Percentiles rank a stretch among this genome's conserved stretches.
Evolutionary conservation across 1,140 invertebrate genomes (phyloP).

Genomic region (Solenopsis invicta): DNA sequence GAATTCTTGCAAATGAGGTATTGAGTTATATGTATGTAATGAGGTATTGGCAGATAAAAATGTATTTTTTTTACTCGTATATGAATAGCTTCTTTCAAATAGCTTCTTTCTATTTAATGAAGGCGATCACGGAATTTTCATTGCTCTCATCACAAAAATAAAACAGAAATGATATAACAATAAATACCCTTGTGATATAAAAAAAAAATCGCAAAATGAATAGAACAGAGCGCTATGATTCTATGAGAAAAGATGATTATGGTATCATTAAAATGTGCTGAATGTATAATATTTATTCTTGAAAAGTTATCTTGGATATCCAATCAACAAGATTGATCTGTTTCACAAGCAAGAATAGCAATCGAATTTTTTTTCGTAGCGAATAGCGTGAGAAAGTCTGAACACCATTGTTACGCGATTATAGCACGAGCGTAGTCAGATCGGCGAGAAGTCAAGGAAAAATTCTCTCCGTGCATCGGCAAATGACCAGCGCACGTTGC

Average conservation of each 20-base stretch:
- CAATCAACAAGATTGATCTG: not conserved
- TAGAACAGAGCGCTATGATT: not conserved
- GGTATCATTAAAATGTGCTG: not conserved
- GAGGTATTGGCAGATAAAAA: no score
- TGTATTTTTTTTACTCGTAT: not conserved
- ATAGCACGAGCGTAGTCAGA: slow-evolving; percentile 41
- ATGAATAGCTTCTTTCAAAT: not conserved
- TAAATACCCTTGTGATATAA: not conserved
- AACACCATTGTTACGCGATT: slow-evolving; percentile 45
- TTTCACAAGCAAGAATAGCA: not conserved
- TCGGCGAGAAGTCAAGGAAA: slow-evolving; percentile 49
- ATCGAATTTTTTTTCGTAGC: not conserved
- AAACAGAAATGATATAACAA: not conserved
- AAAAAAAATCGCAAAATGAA: not conserved
- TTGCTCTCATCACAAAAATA: not conserved
- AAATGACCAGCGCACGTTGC: slow-evolving; percentile 8
- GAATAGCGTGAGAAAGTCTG: slow-evolving; percentile 32
- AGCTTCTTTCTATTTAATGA: not conserved
- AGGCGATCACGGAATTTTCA: not conserved
- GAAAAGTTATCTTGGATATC: slow-evolving; percentile 25
- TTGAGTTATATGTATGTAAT: no score
- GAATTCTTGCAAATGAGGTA: slow-evolving; percentile 40
- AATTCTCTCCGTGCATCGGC: slow-evolving; percentile 60
- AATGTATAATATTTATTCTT: not conserved
- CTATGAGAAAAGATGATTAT: not conserved